Base-by-base conservation (phyloP, 2,797 vertebrate species). In the Typhlichthys eigenmanni region DNA sequence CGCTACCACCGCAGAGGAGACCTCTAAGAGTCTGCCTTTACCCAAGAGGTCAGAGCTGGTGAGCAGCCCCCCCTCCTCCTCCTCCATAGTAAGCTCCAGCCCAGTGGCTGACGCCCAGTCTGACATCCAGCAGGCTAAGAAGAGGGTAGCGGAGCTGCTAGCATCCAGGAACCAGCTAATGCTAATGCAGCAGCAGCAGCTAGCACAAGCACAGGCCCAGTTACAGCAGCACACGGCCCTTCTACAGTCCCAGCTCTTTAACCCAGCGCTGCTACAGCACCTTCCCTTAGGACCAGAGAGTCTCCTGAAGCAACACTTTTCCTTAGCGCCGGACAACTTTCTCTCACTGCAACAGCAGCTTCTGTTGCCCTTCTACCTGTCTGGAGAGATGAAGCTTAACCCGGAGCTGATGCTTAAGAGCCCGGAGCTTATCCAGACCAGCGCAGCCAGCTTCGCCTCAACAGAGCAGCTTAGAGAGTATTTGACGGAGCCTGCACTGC, bases 181-280 rank as follows among this genome's bases (percentile, higher is more conserved):
- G 56, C 84, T 93, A 0, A 89, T 83, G 63, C 95, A 95, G 76
- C 95, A 95, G 62, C 95, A 96, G 54, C 92, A 95, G 13, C 80
- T 92, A 75, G 92, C 88, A 19, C 91, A 93, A 73, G 88, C 94
- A 80, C 94, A 95, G 0, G 95, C 94, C 12, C 96, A 99, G 71
- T 80, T 99, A 69, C 96, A 99, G 57, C 96, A 98, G 81, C 96
- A 99, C 58, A 96, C 97, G 2, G 95, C 95, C 58, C 87, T 99
- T 49, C 90, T 99, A 64, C 98, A 99, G 88, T 96, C 97, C 12
- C 97, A 99, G 85, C 87, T 96, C 17, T 95, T 96, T 71, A 95
- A 92, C 80, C 94, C 94, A 58, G 90, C 94, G 53, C 92, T 97
- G 76, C 82, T 99, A 7, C 96, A 97, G 1, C 95, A 97, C 80